These are phyloP conservation scores for Corapipo altera DNA, from an alignment of 2,113 vertebrate species.

Conservation along the genomic window DNA sequence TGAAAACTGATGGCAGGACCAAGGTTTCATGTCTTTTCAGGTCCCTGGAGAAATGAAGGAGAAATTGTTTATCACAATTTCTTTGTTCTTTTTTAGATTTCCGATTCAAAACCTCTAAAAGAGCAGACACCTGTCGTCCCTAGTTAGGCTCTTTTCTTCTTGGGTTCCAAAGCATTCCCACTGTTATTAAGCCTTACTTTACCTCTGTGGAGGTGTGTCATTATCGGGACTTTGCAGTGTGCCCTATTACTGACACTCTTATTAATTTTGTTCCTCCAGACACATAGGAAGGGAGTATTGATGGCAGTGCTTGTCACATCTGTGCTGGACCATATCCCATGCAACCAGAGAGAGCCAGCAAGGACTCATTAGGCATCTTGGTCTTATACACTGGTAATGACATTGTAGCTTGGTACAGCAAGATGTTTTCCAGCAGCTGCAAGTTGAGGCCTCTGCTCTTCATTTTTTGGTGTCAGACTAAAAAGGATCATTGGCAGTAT, in stretches of 20 bases:
- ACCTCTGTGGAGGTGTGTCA: background rate
- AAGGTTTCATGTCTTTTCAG: background rate
- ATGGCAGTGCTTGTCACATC: background rate
- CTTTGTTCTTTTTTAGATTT: conserved; percentile 9
- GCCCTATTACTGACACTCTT: background rate
- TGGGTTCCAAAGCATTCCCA: background rate
- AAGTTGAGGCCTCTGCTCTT: background rate
- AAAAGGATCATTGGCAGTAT: background rate
- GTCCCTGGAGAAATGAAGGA: conserved; percentile 21
- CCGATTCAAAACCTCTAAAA: background rate
- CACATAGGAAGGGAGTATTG: background rate
- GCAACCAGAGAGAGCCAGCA: background rate
- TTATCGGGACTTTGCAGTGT: background rate
- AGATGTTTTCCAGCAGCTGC: background rate
- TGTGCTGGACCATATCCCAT: background rate
- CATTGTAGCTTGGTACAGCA: background rate
- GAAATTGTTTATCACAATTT: background rate
- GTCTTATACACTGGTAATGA: background rate
- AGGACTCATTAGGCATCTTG: background rate
- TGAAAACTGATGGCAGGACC: background rate
- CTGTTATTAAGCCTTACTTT: background rate
- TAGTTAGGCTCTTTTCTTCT: conserved; percentile 17
- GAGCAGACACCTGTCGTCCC: background rate
- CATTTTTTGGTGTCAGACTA: background rate
- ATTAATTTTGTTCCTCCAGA: background rate